Base-by-base conservation (phyloP, 2,888 invertebrate species). In the Megamerina dolium region DNA sequence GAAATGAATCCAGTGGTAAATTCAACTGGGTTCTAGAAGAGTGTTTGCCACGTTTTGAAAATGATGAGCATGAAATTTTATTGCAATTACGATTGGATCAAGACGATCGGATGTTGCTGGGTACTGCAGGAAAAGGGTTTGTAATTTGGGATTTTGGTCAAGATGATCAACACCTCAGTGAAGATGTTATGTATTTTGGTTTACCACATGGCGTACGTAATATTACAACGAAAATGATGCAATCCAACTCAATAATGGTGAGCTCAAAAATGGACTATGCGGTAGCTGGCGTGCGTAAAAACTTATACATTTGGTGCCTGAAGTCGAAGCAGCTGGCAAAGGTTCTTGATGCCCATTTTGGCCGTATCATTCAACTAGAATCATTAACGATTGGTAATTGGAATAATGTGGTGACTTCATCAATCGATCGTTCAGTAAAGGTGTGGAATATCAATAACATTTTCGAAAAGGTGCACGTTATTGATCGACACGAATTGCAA, bases 381-480 rank as follows among this genome's bases (percentile, higher is more conserved):
- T 83, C 93, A 0, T 73, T 96, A 29, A 89, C 87, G 0, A 81
- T 90, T 13, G 89, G 88, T 0, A 82, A 85, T 51, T 92, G 92
- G 92, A 92, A 92, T 67, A 89, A 88, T 66, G 84, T 95, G 5
- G 91, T 97, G 36, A 96, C 97, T 0, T 94, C 96, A 0, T 96
- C 96, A 0, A 94, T 97, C 37, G 97, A 99, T 70, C 80, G 96
- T 47, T 93, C 94, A 0, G 95, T 97, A 6, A 97, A 97, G 77
- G 56, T 56, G 13, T 97, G 97, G 97, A 97, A 97, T 68, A 93
- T 99, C 43, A 94, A 96, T 69, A 97, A 97, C 68, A 96, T 97
- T 53, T 93, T 95, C 61, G 96, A 97, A 64, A 93, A 95, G 70
- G 94, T 95, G 0, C 93, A 94, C 64, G 89, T 90, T 30, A 94